Conservation (phyloP, 2,888 invertebrate genomes). For the Rhamnusium bicolor region DNA sequence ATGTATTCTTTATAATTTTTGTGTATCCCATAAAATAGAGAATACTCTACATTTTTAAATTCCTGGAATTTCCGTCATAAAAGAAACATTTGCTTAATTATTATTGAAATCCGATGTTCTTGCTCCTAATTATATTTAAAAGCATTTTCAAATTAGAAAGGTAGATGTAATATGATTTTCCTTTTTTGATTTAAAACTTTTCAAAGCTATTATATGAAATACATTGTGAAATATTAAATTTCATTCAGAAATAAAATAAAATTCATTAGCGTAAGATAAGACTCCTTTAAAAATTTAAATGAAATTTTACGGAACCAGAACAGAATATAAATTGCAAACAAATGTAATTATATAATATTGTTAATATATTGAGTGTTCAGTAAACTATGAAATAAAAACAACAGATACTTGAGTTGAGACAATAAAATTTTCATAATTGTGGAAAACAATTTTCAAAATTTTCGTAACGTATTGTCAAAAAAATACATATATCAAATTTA, state of each 20-base stretch:
- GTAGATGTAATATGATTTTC: not conserved
- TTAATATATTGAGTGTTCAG: too few relatives aligned
- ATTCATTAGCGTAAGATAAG: not conserved
- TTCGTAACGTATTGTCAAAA: too few relatives aligned
- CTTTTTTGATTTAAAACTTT: not conserved
- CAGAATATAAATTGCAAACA: not conserved
- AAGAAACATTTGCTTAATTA: conserved; percentile 36
- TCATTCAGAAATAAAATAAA: not conserved
- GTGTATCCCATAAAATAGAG: conserved; percentile 33
- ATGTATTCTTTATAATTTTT: conserved; percentile 49
- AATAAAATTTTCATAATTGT: too few relatives aligned
- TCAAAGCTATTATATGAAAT: not conserved
- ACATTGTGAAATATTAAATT: not conserved
- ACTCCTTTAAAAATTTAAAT: not conserved
- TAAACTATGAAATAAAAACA: too few relatives aligned
- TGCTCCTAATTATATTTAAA: conserved; percentile 3
- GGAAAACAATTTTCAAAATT: too few relatives aligned
- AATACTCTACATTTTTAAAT: conserved; percentile 31
- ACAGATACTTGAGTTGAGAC: too few relatives aligned
- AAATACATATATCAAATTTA: too few relatives aligned
- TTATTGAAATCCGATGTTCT: conserved; percentile 31
- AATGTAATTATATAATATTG: too few relatives aligned
- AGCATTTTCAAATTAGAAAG: conserved; percentile 18
- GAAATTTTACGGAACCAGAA: not conserved
- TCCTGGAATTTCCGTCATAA: conserved; percentile 14